Percentiles rank a stretch among this genome's conserved stretches.
Conservation (phyloP, 2,113 vertebrate genomes). For the Mystacornis crossleyi region DNA sequence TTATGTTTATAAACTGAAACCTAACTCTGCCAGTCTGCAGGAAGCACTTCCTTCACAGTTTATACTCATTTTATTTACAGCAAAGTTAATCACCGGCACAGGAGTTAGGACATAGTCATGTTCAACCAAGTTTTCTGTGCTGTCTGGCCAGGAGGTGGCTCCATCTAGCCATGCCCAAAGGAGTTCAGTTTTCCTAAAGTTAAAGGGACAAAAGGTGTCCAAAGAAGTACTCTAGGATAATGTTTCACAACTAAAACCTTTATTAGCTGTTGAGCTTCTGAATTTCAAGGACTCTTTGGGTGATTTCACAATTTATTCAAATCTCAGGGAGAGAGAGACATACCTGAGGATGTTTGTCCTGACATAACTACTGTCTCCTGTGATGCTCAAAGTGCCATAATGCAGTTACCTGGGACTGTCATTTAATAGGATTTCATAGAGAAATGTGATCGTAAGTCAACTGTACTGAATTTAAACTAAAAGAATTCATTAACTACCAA, state of each 20-base stretch:
- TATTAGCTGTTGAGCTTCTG: not conserved
- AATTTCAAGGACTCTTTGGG: not conserved
- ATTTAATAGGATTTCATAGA: not conserved
- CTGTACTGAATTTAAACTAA: not conserved
- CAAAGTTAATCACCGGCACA: not conserved
- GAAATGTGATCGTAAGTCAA: not conserved
- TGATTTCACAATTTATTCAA: not conserved
- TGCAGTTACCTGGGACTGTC: not conserved
- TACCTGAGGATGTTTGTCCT: not conserved
- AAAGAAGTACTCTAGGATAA: not conserved
- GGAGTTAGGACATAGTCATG: not conserved
- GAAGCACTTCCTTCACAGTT: not conserved
- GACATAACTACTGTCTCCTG: not conserved
- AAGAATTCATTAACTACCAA: not conserved
- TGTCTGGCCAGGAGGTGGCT: constrained; percentile 56
- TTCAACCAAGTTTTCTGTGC: not conserved
- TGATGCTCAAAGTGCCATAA: not conserved
- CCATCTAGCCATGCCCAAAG: constrained; percentile 18
- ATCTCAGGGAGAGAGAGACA: not conserved
- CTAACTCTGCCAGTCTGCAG: not conserved
- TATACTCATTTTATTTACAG: not conserved
- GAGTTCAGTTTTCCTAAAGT: not conserved
- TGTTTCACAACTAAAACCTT: not conserved
- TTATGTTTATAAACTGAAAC: not conserved
- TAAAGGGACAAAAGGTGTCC: not conserved